Evolutionary conservation across 1,140 invertebrate genomes (phyloP).

Genomic region (Choristoneura fumiferana): DNA sequence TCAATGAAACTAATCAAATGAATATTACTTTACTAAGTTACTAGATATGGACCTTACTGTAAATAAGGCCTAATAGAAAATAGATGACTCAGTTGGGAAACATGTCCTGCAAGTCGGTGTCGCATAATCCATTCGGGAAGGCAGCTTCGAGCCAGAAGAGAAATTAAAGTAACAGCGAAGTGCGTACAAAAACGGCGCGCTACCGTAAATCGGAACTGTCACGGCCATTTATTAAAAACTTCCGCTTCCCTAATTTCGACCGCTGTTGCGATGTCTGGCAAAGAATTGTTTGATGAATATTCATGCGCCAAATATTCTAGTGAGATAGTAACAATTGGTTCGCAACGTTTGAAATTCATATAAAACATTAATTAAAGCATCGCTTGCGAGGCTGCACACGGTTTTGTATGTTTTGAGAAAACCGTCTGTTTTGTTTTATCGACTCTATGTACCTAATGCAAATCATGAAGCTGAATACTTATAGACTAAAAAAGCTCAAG

Average conservation of each 20-base stretch:
- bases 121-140: too few species aligned
- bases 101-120: too few species aligned
- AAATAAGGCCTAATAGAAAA: too few species aligned
- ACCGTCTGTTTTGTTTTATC: background rate
- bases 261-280: slow-evolving; percentile 14
- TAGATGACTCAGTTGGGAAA: too few species aligned
- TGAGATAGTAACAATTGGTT: slow-evolving; percentile 10
- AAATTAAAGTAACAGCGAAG: slow-evolving; percentile 33
- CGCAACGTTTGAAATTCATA: background rate
- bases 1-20: too few species aligned
- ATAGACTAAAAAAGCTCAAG: too few species aligned
- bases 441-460: too few species aligned
- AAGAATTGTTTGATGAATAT: slow-evolving; percentile 35
- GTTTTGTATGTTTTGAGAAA: background rate
- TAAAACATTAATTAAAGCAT: slow-evolving; percentile 7
- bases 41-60: too few species aligned
- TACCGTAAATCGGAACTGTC: slow-evolving; percentile 36
- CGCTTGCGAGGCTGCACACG: background rate
- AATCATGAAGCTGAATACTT: too few species aligned
- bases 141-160: slow-evolving; percentile 11
- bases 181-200: slow-evolving; percentile 2
- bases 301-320: slow-evolving; percentile 24
- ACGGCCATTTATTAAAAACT: slow-evolving; percentile 33
- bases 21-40: too few species aligned
- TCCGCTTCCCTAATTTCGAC: slow-evolving; percentile 23